Conservation (phyloP, 1,140 invertebrate species). For the Gonatopus flavifemur region DNA sequence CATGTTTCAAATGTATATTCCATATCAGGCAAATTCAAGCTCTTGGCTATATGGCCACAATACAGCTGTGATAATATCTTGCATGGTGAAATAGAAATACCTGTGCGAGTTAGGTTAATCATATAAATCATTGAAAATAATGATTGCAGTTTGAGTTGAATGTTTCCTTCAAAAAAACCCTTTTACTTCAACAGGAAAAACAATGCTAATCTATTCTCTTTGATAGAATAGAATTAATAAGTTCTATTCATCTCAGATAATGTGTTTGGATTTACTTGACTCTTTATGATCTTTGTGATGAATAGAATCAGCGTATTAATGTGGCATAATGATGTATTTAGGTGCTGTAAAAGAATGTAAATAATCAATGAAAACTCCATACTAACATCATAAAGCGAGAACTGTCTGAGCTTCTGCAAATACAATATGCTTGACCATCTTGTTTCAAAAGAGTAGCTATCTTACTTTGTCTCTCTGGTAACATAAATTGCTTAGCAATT, state of each 20-base stretch:
- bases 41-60: too few relatives aligned
- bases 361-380: conserved; percentile 57
- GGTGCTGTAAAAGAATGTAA: conserved; percentile 2
- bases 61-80: too few relatives aligned
- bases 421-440: conserved; percentile 89
- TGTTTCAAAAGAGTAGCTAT: conserved; percentile 86
- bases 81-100: too few relatives aligned
- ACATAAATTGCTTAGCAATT: conserved; percentile 85
- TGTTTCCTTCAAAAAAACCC: too few relatives aligned
- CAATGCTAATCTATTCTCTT: too few relatives aligned
- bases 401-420: conserved; percentile 90
- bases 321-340: background rate
- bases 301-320: too few relatives aligned
- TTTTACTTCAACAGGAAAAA: too few relatives aligned
- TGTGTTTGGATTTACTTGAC: background rate
- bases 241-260: background rate
- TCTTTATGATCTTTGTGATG: too few relatives aligned
- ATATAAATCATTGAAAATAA: background rate
- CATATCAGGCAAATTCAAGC: too few relatives aligned
- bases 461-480: conserved; percentile 89
- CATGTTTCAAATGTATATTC: too few relatives aligned
- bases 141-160: background rate
- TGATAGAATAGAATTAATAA: too few relatives aligned
- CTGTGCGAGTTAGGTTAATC: too few relatives aligned
- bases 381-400: conserved; percentile 98